These are phyloP conservation scores for Patiria pectinifera DNA, from an alignment of 53 echinoderm and acorn worm species.

Conservation along the genomic window DNA sequence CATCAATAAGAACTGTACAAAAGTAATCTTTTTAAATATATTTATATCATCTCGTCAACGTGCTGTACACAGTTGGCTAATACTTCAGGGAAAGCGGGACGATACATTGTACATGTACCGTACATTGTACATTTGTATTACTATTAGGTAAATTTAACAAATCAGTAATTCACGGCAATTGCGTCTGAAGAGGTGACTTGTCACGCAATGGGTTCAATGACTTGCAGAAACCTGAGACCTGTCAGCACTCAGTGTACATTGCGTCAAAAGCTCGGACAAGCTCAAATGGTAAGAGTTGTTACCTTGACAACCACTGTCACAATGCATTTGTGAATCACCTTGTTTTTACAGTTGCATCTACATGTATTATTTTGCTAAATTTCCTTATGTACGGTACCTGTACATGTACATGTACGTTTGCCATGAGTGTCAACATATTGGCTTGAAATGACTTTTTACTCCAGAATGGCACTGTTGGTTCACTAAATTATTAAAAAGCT, in stretches of 20 bases:
- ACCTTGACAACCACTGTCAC: no score
- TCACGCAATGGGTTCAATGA: conserved; percentile 16
- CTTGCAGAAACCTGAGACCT: background rate
- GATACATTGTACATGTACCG: no score
- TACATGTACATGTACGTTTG: no score
- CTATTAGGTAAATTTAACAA: background rate
- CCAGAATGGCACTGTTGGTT: no score
- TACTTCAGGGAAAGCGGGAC: background rate
- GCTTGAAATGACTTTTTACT: no score
- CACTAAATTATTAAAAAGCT: no score
- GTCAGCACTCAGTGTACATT: background rate
- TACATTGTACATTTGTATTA: background rate
- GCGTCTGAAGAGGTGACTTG: background rate
- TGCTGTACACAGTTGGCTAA: conserved; percentile 51
- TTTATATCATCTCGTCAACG: conserved; percentile 51
- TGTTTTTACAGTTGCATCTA: background rate
- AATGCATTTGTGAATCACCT: conserved; percentile 48
- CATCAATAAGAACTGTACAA: conserved; percentile 61
- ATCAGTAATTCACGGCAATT: background rate
- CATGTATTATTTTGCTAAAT: no score
- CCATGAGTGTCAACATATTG: no score
- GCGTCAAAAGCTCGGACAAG: background rate
- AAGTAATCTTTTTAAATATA: conserved; percentile 60
- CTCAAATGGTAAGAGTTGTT: conserved; percentile 30
- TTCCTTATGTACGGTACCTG: no score